Percentiles rank a stretch among this genome's conserved stretches.
phyloP scores from a whole-genome alignment of 2,113 vertebrate species.

The Pandion haliaetus region DNA sequence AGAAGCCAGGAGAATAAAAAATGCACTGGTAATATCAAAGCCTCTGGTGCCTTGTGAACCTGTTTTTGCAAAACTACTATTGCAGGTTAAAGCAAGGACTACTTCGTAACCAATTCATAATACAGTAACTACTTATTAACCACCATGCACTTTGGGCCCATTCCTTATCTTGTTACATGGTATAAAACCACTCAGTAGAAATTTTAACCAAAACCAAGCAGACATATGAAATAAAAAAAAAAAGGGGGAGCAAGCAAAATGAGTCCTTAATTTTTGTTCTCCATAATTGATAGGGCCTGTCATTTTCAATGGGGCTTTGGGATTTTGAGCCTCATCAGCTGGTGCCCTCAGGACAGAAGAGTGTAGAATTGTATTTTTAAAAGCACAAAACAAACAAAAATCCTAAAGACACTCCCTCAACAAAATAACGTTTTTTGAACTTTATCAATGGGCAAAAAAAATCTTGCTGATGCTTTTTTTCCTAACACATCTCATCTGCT shows the following conservation, averaged over 20 bases:
- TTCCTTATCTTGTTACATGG: neutral
- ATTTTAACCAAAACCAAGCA: neutral
- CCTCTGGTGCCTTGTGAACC: neutral
- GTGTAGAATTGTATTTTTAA: neutral
- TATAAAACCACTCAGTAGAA: neutral
- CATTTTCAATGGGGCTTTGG: neutral
- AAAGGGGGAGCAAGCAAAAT: fast-evolving
- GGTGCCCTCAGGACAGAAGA: neutral
- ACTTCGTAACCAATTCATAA: neutral
- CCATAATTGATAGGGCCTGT: neutral
- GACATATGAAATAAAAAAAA: neutral
- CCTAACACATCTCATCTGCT: neutral
- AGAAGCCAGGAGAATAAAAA: neutral
- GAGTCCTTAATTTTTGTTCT: neutral
- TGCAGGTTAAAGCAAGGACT: neutral
- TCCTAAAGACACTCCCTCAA: fast-evolving
- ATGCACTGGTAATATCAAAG: neutral
- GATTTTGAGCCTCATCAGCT: neutral
- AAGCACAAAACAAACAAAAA: neutral
- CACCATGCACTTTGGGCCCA: neutral
- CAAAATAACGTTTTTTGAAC: neutral
- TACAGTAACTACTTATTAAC: neutral
- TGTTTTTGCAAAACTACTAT: neutral
- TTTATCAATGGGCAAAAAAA: too few species aligned
- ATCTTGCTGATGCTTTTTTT: neutral